A percentile compares a stretch with the other conserved stretches of the same genome.
Conservation (phyloP, 1,140 invertebrate genomes). For the Temnothorax curvispinosus region DNA sequence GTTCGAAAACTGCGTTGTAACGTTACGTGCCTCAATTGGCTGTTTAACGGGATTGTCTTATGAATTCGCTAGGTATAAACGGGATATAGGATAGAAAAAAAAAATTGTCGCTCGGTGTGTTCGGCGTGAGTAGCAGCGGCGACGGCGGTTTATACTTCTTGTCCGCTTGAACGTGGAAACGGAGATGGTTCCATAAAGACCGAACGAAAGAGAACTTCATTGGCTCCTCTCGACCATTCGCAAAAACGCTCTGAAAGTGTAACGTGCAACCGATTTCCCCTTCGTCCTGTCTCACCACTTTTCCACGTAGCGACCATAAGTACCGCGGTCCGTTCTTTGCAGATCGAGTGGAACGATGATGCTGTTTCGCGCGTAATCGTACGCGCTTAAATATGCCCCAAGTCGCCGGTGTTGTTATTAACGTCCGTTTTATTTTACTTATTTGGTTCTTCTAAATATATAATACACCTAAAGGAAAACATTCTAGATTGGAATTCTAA, state of each 20-base stretch:
- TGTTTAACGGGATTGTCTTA: conserved; percentile 4
- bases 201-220: conserved; percentile 81
- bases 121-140: neutral
- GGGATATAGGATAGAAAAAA: neutral
- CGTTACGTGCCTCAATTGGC: conserved; percentile 4
- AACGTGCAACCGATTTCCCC: conserved; percentile 78
- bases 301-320: conserved; percentile 78
- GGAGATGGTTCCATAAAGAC: conserved; percentile 45
- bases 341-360: conserved; percentile 50
- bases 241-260: conserved; percentile 81
- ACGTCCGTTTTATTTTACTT: neutral
- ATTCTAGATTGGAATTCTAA: neutral
- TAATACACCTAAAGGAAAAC: too few species aligned
- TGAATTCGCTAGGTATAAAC: conserved; percentile 11
- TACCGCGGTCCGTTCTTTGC: conserved; percentile 60
- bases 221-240: conserved; percentile 68
- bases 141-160: conserved; percentile 55
- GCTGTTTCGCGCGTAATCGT: conserved; percentile 19
- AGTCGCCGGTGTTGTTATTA: neutral
- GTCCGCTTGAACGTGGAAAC: conserved; percentile 43
- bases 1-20: neutral
- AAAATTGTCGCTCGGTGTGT: conserved; percentile 15
- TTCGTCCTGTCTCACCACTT: conserved; percentile 80
- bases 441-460: neutral
- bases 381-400: neutral